Evolutionary conservation across 1,140 invertebrate species (phyloP).

Genomic region (Caenorhabditis briggsae): DNA sequence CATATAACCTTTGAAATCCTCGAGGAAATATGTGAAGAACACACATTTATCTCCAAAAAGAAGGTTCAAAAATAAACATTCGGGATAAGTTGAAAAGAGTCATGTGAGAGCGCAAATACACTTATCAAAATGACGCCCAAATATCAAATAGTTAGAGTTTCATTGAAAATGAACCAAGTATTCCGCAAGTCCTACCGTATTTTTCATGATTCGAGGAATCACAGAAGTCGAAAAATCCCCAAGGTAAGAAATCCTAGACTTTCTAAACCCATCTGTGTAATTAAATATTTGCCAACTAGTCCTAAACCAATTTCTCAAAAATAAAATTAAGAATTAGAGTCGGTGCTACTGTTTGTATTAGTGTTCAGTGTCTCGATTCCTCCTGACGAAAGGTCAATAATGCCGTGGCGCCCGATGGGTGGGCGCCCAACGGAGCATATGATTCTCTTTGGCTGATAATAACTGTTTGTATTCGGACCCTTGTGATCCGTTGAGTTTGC

Average conservation of each 20-base stretch:
- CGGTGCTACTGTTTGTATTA: constrained; percentile 14
- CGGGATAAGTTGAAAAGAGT: background rate
- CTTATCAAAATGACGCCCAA: background rate
- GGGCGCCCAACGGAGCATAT: constrained; percentile 35
- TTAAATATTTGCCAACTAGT: constrained; percentile 4
- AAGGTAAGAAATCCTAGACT: background rate
- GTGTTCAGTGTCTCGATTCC: constrained; percentile 32
- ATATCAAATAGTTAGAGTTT: background rate
- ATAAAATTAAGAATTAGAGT: background rate
- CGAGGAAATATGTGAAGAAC: background rate
- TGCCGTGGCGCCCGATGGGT: constrained; percentile 36
- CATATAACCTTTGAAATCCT: constrained; percentile 8
- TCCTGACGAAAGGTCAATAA: constrained; percentile 51
- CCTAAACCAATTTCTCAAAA: background rate
- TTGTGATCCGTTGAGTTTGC: background rate
- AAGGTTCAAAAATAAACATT: constrained; percentile 33
- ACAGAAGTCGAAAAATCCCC: background rate
- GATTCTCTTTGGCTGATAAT: constrained; percentile 10
- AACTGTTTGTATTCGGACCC: constrained; percentile 45
- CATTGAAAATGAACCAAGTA: background rate
- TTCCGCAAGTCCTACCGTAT: constrained; percentile 48
- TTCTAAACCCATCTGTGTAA: background rate
- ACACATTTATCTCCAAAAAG: background rate
- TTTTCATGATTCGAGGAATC: background rate
- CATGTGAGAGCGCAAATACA: background rate